A percentile compares a stretch with the other conserved stretches of the same genome.
phyloP scores from a whole-genome alignment of 2,797 vertebrate species.

The Eurystomus glaucurus region DNA sequence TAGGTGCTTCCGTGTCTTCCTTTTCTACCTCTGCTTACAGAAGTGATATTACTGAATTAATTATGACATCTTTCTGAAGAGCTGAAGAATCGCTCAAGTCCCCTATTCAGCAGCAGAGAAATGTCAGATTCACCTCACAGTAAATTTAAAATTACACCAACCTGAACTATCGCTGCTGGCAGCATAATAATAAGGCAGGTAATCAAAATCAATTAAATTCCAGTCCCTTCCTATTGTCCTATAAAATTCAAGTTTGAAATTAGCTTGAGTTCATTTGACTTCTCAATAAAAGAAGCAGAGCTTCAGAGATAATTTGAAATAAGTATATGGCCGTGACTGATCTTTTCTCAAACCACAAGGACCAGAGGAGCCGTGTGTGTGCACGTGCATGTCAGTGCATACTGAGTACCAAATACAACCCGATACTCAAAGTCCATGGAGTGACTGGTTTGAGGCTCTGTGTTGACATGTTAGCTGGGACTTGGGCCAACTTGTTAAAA shows the following conservation, averaged over 20 bases:
- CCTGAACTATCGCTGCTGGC: conserved; percentile 54
- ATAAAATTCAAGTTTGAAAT: conserved; percentile 58
- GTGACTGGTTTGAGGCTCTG: background rate
- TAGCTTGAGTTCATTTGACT: conserved; percentile 53
- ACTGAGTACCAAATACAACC: background rate
- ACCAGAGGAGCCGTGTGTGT: background rate
- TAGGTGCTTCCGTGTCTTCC: conserved; percentile 58
- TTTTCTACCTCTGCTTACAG: conserved; percentile 42
- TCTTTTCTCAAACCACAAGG: conserved; percentile 1
- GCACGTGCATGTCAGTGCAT: background rate
- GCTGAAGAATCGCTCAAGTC: conserved; percentile 9
- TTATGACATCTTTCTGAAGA: conserved; percentile 60
- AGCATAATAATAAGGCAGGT: conserved; percentile 70
- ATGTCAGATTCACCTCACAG: conserved; percentile 60
- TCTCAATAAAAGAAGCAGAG: conserved; percentile 14
- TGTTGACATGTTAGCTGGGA: background rate
- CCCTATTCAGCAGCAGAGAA: conserved; percentile 40
- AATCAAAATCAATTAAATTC: conserved; percentile 76
- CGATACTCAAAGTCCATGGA: background rate
- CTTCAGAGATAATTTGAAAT: conserved; percentile 28
- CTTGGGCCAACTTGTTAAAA: background rate
- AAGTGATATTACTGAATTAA: conserved; percentile 65
- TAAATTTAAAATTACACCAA: conserved; percentile 62
- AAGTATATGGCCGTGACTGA: background rate
- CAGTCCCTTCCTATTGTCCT: conserved; percentile 63